These are phyloP conservation scores for Cyanoramphus novaezelandiae DNA, from an alignment of 2,113 vertebrate species.

Conservation along the genomic window DNA sequence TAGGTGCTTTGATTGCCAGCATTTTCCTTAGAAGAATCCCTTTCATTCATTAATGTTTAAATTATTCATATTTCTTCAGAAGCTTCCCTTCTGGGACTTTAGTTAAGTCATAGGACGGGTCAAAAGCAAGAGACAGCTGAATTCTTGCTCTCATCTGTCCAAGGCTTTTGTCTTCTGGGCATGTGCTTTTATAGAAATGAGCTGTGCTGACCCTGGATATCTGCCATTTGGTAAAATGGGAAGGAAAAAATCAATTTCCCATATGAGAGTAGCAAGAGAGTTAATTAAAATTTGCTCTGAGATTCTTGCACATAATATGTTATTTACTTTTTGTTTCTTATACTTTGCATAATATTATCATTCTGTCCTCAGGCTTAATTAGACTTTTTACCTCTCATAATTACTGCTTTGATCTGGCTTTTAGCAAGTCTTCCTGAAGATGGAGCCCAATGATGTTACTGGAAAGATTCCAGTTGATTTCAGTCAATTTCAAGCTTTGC, in stretches of 20 bases:
- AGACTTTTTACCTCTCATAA: conserved; percentile 17
- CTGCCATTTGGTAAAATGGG: not conserved
- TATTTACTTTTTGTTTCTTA: conserved; percentile 39
- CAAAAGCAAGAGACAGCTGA: not conserved
- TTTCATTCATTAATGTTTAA: conserved; percentile 28
- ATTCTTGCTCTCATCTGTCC: not conserved
- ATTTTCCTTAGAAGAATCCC: conserved; percentile 9
- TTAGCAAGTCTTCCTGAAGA: not conserved
- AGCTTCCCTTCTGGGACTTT: not conserved
- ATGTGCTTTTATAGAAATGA: conserved; percentile 25
- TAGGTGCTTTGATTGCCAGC: not conserved
- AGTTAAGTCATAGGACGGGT: not conserved
- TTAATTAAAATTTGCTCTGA: conserved; percentile 45
- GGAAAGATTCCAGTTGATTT: conserved; percentile 7
- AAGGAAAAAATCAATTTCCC: not conserved
- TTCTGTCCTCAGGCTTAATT: conserved; percentile 31
- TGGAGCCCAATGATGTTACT: not conserved
- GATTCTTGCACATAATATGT: not conserved
- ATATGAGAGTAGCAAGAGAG: not conserved
- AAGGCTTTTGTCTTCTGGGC: not conserved
- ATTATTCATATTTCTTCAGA: conserved; percentile 28
- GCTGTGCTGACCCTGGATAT: conserved; percentile 5
- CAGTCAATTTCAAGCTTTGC: not conserved
- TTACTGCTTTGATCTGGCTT: conserved; percentile 43
- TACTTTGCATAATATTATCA: conserved; percentile 29